These are phyloP conservation scores for Pollenia griseotomentosa DNA, from an alignment of 2,888 invertebrate species.

Conservation along the genomic window DNA sequence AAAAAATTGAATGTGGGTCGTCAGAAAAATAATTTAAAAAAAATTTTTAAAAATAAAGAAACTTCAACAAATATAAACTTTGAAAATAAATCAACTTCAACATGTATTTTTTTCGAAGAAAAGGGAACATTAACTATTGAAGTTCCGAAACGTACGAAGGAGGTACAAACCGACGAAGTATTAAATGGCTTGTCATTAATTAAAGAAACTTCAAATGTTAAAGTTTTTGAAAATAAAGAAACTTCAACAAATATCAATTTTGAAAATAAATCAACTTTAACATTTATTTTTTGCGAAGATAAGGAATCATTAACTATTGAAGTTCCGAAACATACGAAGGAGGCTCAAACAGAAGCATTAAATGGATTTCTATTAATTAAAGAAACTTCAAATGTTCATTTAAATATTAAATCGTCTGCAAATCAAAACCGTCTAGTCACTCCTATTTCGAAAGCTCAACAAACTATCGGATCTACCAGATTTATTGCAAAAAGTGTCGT, in stretches of 20 bases:
- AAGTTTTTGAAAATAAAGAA: not conserved
- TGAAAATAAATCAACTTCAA: constrained; percentile 2
- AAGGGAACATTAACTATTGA: not conserved
- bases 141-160: not conserved
- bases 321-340: not conserved
- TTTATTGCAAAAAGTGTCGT: not conserved
- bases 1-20: not conserved
- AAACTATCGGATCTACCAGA: constrained; percentile 52
- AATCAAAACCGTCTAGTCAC: not conserved
- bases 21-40: not conserved
- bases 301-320: not conserved
- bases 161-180: not conserved
- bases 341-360: constrained; percentile 27
- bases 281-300: not conserved
- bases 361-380: not conserved
- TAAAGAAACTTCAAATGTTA: not conserved
- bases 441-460: constrained; percentile 46
- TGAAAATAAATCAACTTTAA: not conserved
- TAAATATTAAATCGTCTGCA: not conserved
- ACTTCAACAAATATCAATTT: not conserved
- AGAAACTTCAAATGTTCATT: not conserved
- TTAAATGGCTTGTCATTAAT: not conserved
- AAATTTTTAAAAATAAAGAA: not conserved
- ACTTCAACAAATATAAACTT: not conserved
- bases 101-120: not conserved